A percentile compares a stretch with the other conserved stretches of the same genome.
Conservation (phyloP, 2,888 invertebrate genomes). For the Amiota communis region DNA sequence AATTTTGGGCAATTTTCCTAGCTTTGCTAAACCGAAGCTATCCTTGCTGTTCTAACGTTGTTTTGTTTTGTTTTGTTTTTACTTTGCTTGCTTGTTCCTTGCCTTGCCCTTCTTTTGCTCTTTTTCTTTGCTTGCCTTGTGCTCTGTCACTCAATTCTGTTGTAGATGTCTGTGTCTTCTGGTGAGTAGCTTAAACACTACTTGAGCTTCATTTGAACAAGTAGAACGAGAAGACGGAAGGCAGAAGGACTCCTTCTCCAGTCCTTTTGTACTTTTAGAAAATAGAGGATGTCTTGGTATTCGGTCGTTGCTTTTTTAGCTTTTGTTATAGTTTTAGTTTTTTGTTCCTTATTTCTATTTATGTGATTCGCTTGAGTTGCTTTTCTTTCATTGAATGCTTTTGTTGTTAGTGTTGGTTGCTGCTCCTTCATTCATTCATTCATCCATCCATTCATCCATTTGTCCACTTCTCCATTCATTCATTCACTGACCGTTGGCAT, state of each 20-base stretch:
- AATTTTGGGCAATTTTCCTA: conserved; percentile 40
- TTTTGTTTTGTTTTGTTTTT: neutral
- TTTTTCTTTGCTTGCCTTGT: neutral
- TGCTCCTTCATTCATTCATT: neutral
- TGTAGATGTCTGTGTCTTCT: neutral
- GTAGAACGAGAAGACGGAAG: neutral
- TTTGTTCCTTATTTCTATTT: conserved; percentile 14
- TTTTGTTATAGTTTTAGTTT: conserved; percentile 5
- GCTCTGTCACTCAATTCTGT: conserved; percentile 19
- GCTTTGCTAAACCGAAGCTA: conserved; percentile 19
- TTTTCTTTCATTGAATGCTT: neutral
- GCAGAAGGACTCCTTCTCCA: neutral
- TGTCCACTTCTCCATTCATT: neutral
- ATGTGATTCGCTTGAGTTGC: conserved; percentile 42
- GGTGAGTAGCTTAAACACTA: conserved; percentile 22
- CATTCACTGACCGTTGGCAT: neutral
- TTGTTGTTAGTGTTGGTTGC: no score
- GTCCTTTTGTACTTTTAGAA: neutral
- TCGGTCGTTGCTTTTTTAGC: neutral
- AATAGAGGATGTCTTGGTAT: neutral
- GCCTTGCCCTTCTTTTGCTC: no score
- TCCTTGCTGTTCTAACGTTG: neutral
- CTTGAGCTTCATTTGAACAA: conserved; percentile 24
- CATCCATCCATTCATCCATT: neutral
- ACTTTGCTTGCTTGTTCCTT: neutral